Conservation (phyloP, 1,140 invertebrate genomes). For the Ylistrum balloti region DNA sequence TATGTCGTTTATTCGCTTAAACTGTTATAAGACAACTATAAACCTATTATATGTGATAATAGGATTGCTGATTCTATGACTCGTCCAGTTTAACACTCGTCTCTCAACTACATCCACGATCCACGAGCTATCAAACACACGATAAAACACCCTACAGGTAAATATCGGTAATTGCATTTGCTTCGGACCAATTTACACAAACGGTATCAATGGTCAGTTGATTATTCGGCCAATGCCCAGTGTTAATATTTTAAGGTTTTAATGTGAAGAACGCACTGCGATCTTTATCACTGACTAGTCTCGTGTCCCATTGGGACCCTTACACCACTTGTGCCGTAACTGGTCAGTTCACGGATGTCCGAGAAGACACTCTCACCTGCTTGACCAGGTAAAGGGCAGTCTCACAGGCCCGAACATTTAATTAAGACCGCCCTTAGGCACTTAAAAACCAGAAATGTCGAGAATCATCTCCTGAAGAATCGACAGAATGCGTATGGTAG, state of each 20-base stretch:
- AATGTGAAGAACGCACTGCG: not conserved
- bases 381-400: conserved; percentile 2
- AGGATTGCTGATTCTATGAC: not conserved
- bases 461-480: not conserved
- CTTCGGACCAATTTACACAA: conserved; percentile 7
- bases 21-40: conserved; percentile 11
- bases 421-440: conserved; percentile 1
- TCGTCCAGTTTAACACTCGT: not conserved
- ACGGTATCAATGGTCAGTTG: conserved; percentile 26
- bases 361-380: conserved; percentile 7
- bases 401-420: conserved; percentile 5
- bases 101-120: not conserved
- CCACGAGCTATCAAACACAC: not conserved
- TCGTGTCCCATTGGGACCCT: conserved; percentile 21
- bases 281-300: not conserved
- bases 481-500: not conserved
- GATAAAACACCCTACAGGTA: not conserved
- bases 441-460: not conserved
- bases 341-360: conserved; percentile 20
- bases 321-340: not conserved
- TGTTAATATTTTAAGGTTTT: conserved; percentile 40
- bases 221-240: conserved; percentile 32
- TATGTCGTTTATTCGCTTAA: not conserved
- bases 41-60: conserved; percentile 9
- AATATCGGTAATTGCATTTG: conserved; percentile 19